Base-by-base conservation (phyloP, 64 coral and sea anemone species). In the Orbicella faveolata region DNA sequence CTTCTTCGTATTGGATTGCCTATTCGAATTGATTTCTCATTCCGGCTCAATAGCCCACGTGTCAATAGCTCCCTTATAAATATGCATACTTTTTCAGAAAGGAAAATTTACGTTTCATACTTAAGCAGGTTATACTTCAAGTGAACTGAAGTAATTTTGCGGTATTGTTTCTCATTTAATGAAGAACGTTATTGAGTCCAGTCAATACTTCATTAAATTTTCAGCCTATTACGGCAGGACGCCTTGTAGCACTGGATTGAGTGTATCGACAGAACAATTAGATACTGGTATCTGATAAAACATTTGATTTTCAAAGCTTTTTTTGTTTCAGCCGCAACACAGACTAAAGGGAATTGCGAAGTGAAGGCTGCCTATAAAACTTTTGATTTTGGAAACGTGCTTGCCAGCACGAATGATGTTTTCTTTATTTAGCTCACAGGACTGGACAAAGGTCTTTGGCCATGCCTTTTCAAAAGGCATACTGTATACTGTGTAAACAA, bases 51-150 rank as follows among this genome's bases (percentile, higher is more conserved):
- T n/a, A 26, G 21, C 25, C 4, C 82, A 73, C 82, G 82, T 72
- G 82, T 85, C 82, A 72, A 17, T 23, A 59, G 52, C 18, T 39
- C 25, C 36, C 16, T 65, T 84, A 41, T 85, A 73, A 68, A 85
- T 73, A 72, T 73, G 64, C 82, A 85, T 85, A 54, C 41, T 73
- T 72, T 69, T 25, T 63, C 18, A 35, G 63, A 51, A 53, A 52
- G 41, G 35, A 68, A 30, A 26, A 61, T 61, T 35, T 44, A 37
- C 5, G 12, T 51, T 26, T 72, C n/a, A 52, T 26, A 19, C 64
- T 67, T 41, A 70, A 72, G 81, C 16, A 70, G 19, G 36, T 69
- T 36, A 21, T 63, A 69, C 81, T 69, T 84, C 36, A 84, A 17
- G 18, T 84, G 41, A 85, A 85, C 33, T 39, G 36, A 2, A 52